Evolutionary conservation across 2,113 vertebrate genomes (phyloP).

Genomic region (Passer domesticus): DNA sequence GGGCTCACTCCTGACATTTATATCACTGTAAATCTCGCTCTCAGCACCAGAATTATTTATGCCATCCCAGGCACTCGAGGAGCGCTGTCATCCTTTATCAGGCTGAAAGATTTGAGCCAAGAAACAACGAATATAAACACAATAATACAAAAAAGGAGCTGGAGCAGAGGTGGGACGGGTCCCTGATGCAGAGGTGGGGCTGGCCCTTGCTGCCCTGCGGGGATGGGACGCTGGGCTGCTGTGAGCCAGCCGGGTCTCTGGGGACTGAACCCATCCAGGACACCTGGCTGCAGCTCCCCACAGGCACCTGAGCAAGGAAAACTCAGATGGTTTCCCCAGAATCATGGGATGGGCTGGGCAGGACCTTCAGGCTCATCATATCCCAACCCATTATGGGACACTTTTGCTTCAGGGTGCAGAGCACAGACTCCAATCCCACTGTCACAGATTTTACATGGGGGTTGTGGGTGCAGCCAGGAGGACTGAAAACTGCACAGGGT

Average conservation of each 20-base stretch:
- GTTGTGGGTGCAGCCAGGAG: background rate
- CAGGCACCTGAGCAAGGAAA: background rate
- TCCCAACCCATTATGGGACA: background rate
- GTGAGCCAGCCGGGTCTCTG: background rate
- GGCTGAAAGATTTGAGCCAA: conserved; percentile 30
- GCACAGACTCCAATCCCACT: background rate
- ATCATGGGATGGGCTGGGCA: background rate
- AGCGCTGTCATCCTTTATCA: conserved; percentile 48
- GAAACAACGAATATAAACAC: background rate
- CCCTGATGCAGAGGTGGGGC: background rate
- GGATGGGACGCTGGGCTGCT: background rate
- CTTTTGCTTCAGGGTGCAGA: background rate
- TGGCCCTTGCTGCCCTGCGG: background rate
- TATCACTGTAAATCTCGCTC: conserved; percentile 73
- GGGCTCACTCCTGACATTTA: conserved; percentile 71
- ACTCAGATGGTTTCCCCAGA: background rate
- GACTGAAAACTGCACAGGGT: background rate
- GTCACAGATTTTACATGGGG: background rate
- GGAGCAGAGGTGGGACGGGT: background rate
- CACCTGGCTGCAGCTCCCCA: background rate
- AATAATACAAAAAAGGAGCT: background rate
- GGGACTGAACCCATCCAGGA: accelerated
- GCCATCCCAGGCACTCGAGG: conserved; percentile 20
- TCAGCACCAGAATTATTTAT: conserved; percentile 68
- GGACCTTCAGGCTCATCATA: background rate